Conservation (phyloP, 1,140 invertebrate species). For the Oedothorax gibbosus region DNA sequence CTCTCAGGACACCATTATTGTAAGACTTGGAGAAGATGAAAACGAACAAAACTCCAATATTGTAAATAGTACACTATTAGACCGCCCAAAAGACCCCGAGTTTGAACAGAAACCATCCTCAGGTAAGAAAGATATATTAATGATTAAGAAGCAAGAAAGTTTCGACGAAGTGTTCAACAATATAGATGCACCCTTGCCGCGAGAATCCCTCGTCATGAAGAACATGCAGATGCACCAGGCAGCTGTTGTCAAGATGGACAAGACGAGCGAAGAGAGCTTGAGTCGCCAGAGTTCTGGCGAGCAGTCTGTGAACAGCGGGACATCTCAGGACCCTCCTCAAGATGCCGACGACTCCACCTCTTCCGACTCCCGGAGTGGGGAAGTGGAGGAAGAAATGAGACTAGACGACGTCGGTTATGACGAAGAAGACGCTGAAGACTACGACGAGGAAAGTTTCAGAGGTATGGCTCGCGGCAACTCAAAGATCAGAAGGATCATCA, state of each 20-base stretch:
- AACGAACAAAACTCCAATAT: slow-evolving; percentile 1
- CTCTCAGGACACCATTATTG: slow-evolving; percentile 56
- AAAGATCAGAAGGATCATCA: slow-evolving; percentile 71
- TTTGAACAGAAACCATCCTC: not conserved
- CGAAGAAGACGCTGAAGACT: slow-evolving; percentile 58
- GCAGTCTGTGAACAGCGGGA: slow-evolving; percentile 34
- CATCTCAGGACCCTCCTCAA: slow-evolving; percentile 38
- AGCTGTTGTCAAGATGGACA: slow-evolving; percentile 8
- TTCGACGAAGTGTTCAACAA: slow-evolving; percentile 40
- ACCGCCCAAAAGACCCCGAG: not conserved
- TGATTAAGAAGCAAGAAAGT: slow-evolving; percentile 20
- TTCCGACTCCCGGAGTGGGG: slow-evolving; percentile 45
- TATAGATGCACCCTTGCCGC: not conserved
- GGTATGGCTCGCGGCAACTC: slow-evolving; percentile 56
- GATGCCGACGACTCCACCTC: slow-evolving; percentile 54
- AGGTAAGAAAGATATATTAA: not conserved
- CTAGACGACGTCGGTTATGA: slow-evolving; percentile 57
- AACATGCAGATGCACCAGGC: slow-evolving; percentile 15
- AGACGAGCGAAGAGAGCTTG: slow-evolving; percentile 33
- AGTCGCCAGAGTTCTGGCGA: slow-evolving; percentile 49
- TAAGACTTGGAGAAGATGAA: slow-evolving; percentile 43
- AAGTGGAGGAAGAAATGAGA: slow-evolving; percentile 54
- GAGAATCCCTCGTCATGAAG: slow-evolving; percentile 26
- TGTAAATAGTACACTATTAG: not conserved
- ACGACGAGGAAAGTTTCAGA: slow-evolving; percentile 53